phyloP scores from a whole-genome alignment of 2,797 vertebrate genomes.

The Pogoniulus pusillus region DNA sequence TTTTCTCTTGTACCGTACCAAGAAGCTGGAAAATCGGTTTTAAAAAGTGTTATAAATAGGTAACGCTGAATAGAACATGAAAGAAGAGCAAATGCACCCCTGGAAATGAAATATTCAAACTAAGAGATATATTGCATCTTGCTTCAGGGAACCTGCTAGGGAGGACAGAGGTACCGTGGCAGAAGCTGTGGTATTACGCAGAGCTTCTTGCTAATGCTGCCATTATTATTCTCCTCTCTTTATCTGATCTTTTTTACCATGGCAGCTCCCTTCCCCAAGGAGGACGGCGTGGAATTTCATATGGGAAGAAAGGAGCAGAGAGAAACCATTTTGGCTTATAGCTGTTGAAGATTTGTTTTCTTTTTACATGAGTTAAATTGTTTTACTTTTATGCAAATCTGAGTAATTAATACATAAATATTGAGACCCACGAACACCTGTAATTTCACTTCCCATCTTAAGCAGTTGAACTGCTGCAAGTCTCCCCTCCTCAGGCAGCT shows the following conservation, averaged over 20 bases:
- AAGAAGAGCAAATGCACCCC: slow-evolving; percentile 51
- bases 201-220: slow-evolving; percentile 44
- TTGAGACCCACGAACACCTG: slow-evolving; percentile 1
- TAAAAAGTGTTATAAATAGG: slow-evolving; percentile 48
- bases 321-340: background rate
- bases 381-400: slow-evolving; percentile 10
- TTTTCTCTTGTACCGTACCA: slow-evolving; percentile 17
- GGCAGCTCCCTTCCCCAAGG: slow-evolving; percentile 19
- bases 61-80: slow-evolving; percentile 60
- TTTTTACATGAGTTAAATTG: background rate
- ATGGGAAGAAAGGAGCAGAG: background rate
- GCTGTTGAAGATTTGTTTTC: background rate
- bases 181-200: background rate
- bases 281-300: background rate
- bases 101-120: slow-evolving; percentile 60
- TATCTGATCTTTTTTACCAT: background rate
- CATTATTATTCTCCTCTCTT: slow-evolving; percentile 48
- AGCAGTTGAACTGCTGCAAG: background rate
- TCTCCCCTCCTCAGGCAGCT: background rate
- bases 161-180: background rate
- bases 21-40: slow-evolving; percentile 38
- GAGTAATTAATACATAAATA: slow-evolving; percentile 13
- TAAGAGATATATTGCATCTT: slow-evolving; percentile 43
- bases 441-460: background rate
- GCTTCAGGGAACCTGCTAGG: slow-evolving; percentile 44